Evolutionary conservation across 1,140 invertebrate species (phyloP).

Genomic region (Nebria ingens): DNA sequence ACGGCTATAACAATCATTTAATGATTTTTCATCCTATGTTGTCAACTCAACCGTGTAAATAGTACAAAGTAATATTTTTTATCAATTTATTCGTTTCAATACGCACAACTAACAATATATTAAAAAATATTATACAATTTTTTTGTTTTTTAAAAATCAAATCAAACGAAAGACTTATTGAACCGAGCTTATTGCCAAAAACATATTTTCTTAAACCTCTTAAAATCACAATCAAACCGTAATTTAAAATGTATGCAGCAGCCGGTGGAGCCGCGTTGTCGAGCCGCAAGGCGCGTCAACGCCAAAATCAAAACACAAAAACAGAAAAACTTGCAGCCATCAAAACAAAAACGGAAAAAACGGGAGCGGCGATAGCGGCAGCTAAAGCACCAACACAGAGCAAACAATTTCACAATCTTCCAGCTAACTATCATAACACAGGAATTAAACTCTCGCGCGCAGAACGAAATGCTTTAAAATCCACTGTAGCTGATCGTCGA

Average conservation of each 20-base stretch:
- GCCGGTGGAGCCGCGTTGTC: conserved; percentile 61
- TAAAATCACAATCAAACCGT: background rate
- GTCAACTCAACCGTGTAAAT: background rate
- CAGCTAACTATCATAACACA: background rate
- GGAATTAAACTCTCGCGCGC: conserved; percentile 25
- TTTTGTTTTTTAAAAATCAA: background rate
- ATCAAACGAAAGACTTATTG: background rate
- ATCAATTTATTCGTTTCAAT: background rate
- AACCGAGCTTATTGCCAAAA: conserved; percentile 7
- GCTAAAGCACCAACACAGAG: conserved; percentile 34
- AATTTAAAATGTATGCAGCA: conserved; percentile 56
- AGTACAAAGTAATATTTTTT: background rate
- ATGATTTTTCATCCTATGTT: background rate
- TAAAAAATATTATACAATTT: too few species aligned
- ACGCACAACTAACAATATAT: too few species aligned
- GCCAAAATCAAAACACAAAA: conserved; percentile 38
- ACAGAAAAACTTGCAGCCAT: conserved; percentile 12
- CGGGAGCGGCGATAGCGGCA: conserved; percentile 33
- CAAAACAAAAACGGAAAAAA: conserved; percentile 31
- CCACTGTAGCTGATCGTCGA: conserved; percentile 24
- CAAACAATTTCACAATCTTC: conserved; percentile 42
- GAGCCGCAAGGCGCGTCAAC: conserved; percentile 51
- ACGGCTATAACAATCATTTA: background rate
- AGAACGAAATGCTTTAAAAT: conserved; percentile 27
- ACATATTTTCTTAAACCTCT: background rate